phyloP scores from a whole-genome alignment of 2,888 invertebrate genomes.

The Idaea dimidiata region DNA sequence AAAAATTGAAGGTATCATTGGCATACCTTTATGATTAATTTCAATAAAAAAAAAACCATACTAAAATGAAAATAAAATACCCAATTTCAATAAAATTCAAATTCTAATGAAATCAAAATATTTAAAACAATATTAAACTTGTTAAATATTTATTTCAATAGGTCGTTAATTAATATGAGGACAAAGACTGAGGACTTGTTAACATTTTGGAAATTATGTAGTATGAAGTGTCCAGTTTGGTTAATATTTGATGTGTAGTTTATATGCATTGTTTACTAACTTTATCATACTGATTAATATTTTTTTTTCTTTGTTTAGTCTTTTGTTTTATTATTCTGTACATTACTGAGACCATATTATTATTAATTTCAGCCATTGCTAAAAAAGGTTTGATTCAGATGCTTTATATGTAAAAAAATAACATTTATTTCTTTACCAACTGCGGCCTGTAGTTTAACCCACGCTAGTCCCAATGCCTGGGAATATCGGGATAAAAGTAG shows the following conservation, averaged over 20 bases:
- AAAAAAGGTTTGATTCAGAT: neutral
- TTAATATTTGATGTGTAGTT: neutral
- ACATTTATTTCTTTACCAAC: neutral
- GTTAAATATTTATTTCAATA: neutral
- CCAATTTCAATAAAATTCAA: no score
- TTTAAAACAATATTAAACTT: no score
- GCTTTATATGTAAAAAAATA: neutral
- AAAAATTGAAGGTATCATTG: neutral
- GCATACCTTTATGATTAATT: no score
- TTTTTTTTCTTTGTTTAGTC: neutral
- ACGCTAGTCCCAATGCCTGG: no score
- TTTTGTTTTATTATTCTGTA: neutral
- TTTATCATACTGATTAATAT: neutral
- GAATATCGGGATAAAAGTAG: no score
- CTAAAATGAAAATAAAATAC: no score
- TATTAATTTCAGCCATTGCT: neutral
- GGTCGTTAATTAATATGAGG: neutral
- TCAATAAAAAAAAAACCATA: no score
- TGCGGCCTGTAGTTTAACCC: neutral
- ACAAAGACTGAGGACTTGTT: constrained; percentile 3
- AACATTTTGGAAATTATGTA: neutral
- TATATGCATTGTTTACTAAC: neutral
- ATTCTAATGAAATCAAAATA: no score
- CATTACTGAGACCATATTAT: neutral
- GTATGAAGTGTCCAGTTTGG: neutral